These are phyloP conservation scores for Mixornis gularis DNA, from an alignment of 2,113 vertebrate species.

Conservation along the genomic window DNA sequence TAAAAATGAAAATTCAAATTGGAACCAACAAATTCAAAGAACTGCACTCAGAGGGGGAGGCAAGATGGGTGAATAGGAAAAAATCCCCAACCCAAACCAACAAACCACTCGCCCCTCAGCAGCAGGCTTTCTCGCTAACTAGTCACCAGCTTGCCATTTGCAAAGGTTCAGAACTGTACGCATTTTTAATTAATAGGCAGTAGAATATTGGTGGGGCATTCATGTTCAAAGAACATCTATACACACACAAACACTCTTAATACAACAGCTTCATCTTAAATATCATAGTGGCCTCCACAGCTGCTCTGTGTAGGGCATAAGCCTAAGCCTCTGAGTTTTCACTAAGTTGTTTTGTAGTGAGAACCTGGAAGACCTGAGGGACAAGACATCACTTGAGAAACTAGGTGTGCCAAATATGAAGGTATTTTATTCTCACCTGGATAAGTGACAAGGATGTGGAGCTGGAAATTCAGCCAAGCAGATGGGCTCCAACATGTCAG, in stretches of 20 bases:
- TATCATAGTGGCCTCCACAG: neutral
- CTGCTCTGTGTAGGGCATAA: neutral
- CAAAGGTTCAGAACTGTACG: neutral
- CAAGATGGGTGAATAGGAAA: neutral
- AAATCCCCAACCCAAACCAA: neutral
- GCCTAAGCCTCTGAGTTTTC: neutral
- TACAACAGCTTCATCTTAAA: neutral
- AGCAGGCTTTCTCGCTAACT: neutral
- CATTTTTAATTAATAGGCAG: neutral
- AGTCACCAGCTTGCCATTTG: neutral
- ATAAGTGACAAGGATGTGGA: neutral
- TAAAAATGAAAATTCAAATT: neutral
- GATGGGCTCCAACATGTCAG: neutral
- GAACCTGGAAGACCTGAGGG: constrained; percentile 5
- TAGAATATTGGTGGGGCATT: neutral
- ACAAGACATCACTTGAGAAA: constrained; percentile 9
- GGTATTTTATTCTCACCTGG: constrained; percentile 24
- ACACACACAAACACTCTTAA: neutral
- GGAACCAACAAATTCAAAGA: neutral
- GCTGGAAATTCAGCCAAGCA: constrained; percentile 24
- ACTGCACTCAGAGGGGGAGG: neutral
- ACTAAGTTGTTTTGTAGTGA: neutral
- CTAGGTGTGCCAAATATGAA: constrained; percentile 6
- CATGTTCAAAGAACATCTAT: neutral
- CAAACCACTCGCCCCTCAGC: neutral